Evolutionary conservation across 1,140 invertebrate species (phyloP).

Genomic region (Bathynomus jamesi): DNA sequence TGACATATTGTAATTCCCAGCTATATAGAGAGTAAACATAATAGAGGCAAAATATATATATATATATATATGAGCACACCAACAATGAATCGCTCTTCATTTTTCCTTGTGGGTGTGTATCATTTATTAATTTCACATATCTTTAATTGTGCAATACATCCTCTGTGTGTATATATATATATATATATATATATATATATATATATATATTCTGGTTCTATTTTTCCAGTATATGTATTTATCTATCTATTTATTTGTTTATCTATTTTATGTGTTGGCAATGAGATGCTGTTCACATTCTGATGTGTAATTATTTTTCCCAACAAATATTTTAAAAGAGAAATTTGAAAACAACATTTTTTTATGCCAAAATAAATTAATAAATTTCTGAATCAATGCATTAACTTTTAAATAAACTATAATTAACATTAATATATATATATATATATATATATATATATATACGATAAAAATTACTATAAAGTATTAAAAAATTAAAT

Average conservation of each 20-base stretch:
- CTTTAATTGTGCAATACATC: background rate
- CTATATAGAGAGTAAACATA: background rate
- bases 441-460: constrained; percentile 11
- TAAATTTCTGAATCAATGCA: constrained; percentile 1
- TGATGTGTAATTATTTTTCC: too few species aligned
- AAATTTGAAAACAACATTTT: background rate
- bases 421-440: constrained; percentile 5
- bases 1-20: background rate
- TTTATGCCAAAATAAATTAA: background rate
- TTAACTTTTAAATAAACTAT: background rate
- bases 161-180: constrained; percentile 1
- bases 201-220: background rate
- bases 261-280: background rate
- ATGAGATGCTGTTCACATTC: too few species aligned
- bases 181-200: constrained; percentile 6
- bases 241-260: background rate
- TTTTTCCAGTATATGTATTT: background rate
- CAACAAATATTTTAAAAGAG: background rate
- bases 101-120: background rate
- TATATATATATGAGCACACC: constrained; percentile 3
- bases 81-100: background rate
- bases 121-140: background rate
- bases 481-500: background rate
- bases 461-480: background rate
- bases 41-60: background rate